A percentile compares a stretch with the other conserved stretches of the same genome.
These are phyloP conservation scores for Alentia gelatinosa DNA, from an alignment of 2,888 invertebrate species.

Conservation along the genomic window DNA sequence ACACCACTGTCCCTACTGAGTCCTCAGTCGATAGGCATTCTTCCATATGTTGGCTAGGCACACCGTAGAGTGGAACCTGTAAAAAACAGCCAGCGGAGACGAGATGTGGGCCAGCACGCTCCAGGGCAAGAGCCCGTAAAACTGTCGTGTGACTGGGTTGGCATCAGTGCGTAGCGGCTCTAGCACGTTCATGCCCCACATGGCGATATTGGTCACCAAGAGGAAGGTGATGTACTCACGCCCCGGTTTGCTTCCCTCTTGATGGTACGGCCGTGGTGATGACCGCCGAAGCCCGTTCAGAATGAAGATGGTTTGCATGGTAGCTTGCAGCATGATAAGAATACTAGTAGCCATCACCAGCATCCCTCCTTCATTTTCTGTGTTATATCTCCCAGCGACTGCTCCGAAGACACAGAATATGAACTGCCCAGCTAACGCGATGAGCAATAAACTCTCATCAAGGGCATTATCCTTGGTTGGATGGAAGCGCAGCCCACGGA, in stretches of 20 bases:
- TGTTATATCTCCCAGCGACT: constrained; percentile 91
- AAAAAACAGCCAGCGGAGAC: constrained; percentile 96
- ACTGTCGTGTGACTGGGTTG: constrained; percentile 94
- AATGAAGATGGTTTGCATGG: constrained; percentile 95
- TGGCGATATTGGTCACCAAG: constrained; percentile 95
- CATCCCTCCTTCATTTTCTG: constrained; percentile 89
- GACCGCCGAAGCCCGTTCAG: constrained; percentile 94
- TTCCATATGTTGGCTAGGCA: constrained; percentile 98
- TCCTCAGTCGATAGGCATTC: constrained; percentile 88
- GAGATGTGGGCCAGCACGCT: constrained; percentile 94
- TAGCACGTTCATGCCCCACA: constrained; percentile 97
- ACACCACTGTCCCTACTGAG: not conserved
- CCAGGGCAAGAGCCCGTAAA: constrained; percentile 96
- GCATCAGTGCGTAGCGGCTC: constrained; percentile 95
- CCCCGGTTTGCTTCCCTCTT: constrained; percentile 96
- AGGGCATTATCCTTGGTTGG: constrained; percentile 66
- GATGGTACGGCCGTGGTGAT: constrained; percentile 94
- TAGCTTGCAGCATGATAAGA: constrained; percentile 92
- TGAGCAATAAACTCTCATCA: constrained; percentile 86
- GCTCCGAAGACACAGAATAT: constrained; percentile 95
- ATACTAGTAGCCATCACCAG: constrained; percentile 94
- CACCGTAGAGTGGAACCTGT: constrained; percentile 94
- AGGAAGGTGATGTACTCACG: constrained; percentile 97
- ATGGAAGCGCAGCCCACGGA: constrained; percentile 83
- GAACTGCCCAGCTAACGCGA: constrained; percentile 95